Conservation (phyloP, 2,113 vertebrate genomes). For the Nesogale talazaci region DNA sequence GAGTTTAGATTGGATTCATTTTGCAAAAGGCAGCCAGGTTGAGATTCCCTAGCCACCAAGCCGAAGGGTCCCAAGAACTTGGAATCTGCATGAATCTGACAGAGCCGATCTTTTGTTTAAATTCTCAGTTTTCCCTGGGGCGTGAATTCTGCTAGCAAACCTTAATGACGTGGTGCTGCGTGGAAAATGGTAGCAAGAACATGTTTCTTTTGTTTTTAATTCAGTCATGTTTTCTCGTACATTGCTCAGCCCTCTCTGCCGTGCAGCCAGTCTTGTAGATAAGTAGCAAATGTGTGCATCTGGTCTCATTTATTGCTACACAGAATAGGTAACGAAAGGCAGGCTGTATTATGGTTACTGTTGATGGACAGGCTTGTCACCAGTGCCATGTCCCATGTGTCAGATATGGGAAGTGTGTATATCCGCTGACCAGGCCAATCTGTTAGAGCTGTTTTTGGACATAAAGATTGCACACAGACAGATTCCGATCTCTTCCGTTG, state of each 20-base stretch:
- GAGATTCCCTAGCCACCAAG: conserved; percentile 58
- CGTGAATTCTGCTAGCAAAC: conserved; percentile 80
- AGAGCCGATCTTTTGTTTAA: conserved; percentile 26
- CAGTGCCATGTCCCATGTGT: background rate
- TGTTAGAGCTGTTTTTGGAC: conserved; percentile 60
- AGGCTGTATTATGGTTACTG: conserved; percentile 69
- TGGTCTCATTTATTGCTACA: conserved; percentile 80
- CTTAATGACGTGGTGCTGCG: conserved; percentile 64
- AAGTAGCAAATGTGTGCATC: conserved; percentile 77
- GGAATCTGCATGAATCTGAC: conserved; percentile 35
- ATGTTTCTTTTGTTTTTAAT: background rate
- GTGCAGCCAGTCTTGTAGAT: conserved; percentile 78
- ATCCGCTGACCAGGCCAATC: conserved; percentile 57
- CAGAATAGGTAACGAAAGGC: conserved; percentile 73
- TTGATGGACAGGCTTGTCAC: conserved; percentile 66
- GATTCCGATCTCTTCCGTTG: conserved; percentile 5
- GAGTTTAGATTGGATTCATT: conserved; percentile 57
- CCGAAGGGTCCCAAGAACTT: conserved; percentile 68
- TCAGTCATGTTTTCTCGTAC: conserved; percentile 76
- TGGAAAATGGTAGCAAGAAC: conserved; percentile 66
- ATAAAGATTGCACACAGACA: conserved; percentile 34
- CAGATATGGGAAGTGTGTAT: conserved; percentile 27
- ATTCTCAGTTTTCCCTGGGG: conserved; percentile 74
- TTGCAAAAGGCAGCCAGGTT: conserved; percentile 49
- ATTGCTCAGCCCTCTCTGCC: conserved; percentile 83